Percentiles rank a stretch among this genome's conserved stretches.
These are phyloP conservation scores for Crossocerus cetratus DNA, from an alignment of 2,888 invertebrate species.

Conservation along the genomic window DNA sequence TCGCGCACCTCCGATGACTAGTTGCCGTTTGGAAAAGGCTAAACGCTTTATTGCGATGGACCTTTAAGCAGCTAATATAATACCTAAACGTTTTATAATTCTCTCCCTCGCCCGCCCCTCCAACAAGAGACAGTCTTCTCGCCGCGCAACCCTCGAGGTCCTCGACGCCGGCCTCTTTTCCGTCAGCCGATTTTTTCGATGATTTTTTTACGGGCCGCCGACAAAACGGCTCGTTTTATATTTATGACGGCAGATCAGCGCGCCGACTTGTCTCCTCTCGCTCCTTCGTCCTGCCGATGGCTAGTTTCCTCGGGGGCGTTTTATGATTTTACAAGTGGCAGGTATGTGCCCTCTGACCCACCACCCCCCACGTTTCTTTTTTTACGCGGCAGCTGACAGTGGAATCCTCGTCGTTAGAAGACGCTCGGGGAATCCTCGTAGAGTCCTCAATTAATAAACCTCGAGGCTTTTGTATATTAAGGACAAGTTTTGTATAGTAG, in stretches of 20 bases:
- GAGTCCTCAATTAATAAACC: not conserved
- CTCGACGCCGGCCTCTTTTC: no score
- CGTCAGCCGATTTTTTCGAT: constrained; percentile 57
- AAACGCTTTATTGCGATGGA: constrained; percentile 30
- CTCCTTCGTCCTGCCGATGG: no score
- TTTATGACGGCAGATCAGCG: constrained; percentile 69
- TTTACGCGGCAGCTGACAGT: constrained; percentile 7
- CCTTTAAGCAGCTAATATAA: constrained; percentile 41
- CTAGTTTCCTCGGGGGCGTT: not conserved
- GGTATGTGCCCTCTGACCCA: constrained; percentile 14
- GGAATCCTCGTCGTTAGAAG: not conserved
- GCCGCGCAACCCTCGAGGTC: no score
- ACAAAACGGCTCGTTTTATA: constrained; percentile 66
- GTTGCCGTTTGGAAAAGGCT: constrained; percentile 30
- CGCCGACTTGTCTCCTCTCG: constrained; percentile 18
- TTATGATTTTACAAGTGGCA: constrained; percentile 43
- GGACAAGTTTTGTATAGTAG: no score
- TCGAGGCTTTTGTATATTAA: not conserved
- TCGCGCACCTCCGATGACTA: constrained; percentile 22
- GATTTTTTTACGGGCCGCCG: constrained; percentile 63
- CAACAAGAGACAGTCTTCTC: no score
- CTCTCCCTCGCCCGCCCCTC: not conserved
- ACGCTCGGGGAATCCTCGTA: no score
- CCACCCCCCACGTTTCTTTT: no score
- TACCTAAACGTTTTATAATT: constrained; percentile 48